Conservation (phyloP, 2,797 vertebrate genomes). For the Melanotaenia nigrans region DNA sequence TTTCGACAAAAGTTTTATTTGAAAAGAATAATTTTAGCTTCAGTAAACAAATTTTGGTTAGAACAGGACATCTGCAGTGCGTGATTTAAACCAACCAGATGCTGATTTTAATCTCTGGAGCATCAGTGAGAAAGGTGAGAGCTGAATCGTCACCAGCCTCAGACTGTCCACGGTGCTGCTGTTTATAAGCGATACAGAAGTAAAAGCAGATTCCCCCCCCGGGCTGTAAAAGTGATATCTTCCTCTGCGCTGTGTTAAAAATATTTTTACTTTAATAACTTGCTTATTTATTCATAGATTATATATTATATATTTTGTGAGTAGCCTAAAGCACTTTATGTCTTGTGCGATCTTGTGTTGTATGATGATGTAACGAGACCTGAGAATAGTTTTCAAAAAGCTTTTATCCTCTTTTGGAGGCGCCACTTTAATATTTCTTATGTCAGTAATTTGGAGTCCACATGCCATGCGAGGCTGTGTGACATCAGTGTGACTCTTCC, state of each 20-base stretch:
- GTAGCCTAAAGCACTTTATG: not conserved
- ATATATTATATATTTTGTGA: not conserved
- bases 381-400: not conserved
- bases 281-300: not conserved
- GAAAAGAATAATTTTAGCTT: not conserved
- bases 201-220: not conserved
- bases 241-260: not conserved
- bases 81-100: not conserved
- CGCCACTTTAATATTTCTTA: not conserved
- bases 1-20: not conserved
- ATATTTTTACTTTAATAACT: not conserved
- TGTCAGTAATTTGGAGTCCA: not conserved
- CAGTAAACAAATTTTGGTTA: not conserved
- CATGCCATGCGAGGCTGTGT: constrained; percentile 1
- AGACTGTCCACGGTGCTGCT: not conserved
- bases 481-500: constrained; percentile 17
- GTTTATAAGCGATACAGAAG: not conserved
- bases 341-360: not conserved
- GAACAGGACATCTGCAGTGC: not conserved
- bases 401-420: not conserved
- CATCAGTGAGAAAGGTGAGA: not conserved
- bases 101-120: not conserved
- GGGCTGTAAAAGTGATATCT: not conserved
- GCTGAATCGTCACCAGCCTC: not conserved
- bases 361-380: not conserved